A percentile compares a stretch with the other conserved stretches of the same genome.
Evolutionary conservation across 2,888 invertebrate genomes (phyloP).

Genomic region (Podotricha telesiphe): DNA sequence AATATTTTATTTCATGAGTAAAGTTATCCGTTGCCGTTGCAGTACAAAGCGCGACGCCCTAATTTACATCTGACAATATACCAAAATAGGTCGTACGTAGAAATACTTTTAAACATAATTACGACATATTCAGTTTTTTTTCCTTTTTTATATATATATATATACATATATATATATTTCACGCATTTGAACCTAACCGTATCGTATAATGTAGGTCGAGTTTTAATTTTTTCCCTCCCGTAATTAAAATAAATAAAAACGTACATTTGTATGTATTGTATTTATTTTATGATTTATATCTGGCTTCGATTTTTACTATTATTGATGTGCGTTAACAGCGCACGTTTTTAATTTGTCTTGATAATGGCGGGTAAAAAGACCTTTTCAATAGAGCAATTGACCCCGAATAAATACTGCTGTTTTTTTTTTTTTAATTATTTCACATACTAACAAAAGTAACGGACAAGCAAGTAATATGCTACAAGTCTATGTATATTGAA

Average conservation of each 20-base stretch:
- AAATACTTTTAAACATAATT: slow-evolving; percentile 22
- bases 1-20: slow-evolving; percentile 10
- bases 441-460: no score
- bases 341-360: slow-evolving; percentile 15
- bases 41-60: slow-evolving; percentile 8
- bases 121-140: neutral
- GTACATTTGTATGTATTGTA: slow-evolving; percentile 9
- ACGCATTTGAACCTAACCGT: slow-evolving; percentile 26
- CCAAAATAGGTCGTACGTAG: slow-evolving; percentile 21
- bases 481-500: no score
- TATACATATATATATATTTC: slow-evolving; percentile 25
- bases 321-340: neutral
- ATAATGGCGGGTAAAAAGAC: slow-evolving; percentile 3
- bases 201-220: slow-evolving; percentile 35
- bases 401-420: neutral
- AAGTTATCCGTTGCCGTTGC: neutral
- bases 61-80: slow-evolving; percentile 5
- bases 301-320: slow-evolving; percentile 1
- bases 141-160: neutral
- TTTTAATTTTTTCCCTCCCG: slow-evolving; percentile 35
- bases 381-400: slow-evolving; percentile 6
- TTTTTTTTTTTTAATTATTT: neutral
- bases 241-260: slow-evolving; percentile 38
- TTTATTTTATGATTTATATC: slow-evolving; percentile 17
- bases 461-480: no score